phyloP scores from a whole-genome alignment of 37 sponge, comb jelly and placozoan genomes.

The Axinella damicornis region DNA sequence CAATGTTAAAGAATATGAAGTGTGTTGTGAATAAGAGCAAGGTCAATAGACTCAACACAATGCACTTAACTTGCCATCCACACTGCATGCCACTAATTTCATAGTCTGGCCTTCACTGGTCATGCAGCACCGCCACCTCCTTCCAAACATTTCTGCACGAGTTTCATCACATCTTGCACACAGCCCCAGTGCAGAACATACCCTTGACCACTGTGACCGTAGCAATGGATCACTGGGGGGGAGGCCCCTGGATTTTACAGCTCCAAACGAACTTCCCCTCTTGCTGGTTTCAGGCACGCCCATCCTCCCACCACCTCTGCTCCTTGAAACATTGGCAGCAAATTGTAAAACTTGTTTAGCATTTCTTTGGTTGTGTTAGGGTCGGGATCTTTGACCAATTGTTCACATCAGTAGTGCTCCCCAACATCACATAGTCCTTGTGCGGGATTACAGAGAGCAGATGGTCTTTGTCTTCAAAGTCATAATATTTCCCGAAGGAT shows the following conservation, averaged over 20 bases:
- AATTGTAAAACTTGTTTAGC: not conserved
- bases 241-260: slow-evolving; percentile 4
- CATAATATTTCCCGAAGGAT: slow-evolving; percentile 57
- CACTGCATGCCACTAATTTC: too few relatives aligned
- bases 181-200: slow-evolving; percentile 62
- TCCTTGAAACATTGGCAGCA: slow-evolving; percentile 38
- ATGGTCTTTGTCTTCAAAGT: not conserved
- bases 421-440: slow-evolving; percentile 19
- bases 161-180: slow-evolving; percentile 48
- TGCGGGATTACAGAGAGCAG: slow-evolving; percentile 45
- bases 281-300: slow-evolving; percentile 50
- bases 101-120: too few relatives aligned
- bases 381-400: slow-evolving; percentile 11
- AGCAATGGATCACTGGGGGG: slow-evolving; percentile 51
- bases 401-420: slow-evolving; percentile 29
- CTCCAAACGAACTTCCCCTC: slow-evolving; percentile 57
- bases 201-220: slow-evolving; percentile 80
- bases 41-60: too few relatives aligned
- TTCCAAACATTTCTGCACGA: not conserved
- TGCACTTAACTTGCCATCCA: too few relatives aligned
- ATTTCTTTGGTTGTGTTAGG: slow-evolving; percentile 5
- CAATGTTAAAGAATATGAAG: too few relatives aligned
- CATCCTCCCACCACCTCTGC: slow-evolving; percentile 41
- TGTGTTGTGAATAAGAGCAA: too few relatives aligned
- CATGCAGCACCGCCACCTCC: too few relatives aligned